phyloP scores from a whole-genome alignment of 2,113 vertebrate species.

The Blennius ocellaris region DNA sequence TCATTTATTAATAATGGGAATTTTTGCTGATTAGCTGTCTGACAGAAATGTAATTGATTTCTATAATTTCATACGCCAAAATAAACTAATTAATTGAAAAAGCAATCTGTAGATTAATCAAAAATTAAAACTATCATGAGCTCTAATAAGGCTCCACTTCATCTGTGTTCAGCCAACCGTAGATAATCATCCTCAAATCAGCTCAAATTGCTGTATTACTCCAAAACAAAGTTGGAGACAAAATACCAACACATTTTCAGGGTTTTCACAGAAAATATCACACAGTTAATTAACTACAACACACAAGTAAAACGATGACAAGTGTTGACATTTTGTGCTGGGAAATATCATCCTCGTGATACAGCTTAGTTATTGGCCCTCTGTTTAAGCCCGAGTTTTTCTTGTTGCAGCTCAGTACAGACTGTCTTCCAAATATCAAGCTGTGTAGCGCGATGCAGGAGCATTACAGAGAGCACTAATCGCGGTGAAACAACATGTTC shows the following conservation, averaged over 20 bases:
- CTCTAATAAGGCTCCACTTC: constrained; percentile 47
- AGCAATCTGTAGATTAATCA: constrained; percentile 48
- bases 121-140: constrained; percentile 53
- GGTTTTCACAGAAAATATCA: constrained; percentile 55
- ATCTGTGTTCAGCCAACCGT: constrained; percentile 46
- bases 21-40: not conserved
- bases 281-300: constrained; percentile 54
- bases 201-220: constrained; percentile 43
- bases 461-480: not conserved
- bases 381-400: not conserved
- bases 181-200: constrained; percentile 44
- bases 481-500: too few species aligned
- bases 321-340: constrained; percentile 55
- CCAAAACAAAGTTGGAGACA: constrained; percentile 24
- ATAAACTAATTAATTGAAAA: constrained; percentile 32
- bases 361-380: constrained; percentile 15
- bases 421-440: not conserved
- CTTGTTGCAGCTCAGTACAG: not conserved
- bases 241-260: constrained; percentile 29
- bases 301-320: constrained; percentile 38
- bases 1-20: constrained; percentile 15
- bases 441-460: constrained; percentile 4
- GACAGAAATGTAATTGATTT: constrained; percentile 28
- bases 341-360: constrained; percentile 20
- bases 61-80: constrained; percentile 19